Evolutionary conservation across 2,888 invertebrate genomes (phyloP).

Genomic region (Lasioglossum oenotherae): DNA sequence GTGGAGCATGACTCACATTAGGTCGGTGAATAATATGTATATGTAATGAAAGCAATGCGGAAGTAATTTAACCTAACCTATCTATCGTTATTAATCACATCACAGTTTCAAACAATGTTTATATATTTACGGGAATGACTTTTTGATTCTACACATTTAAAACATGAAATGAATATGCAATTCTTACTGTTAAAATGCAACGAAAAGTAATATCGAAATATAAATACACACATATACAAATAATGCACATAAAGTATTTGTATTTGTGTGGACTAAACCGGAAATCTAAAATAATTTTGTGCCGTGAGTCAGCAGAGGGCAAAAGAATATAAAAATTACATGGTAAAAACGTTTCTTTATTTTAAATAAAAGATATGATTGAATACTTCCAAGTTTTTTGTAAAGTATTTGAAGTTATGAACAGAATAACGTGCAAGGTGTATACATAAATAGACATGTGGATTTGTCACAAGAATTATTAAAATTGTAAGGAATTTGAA

Average conservation of each 20-base stretch:
- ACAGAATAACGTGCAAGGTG: background rate
- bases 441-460: background rate
- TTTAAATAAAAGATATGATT: background rate
- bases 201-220: background rate
- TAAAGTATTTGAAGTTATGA: constrained; percentile 1
- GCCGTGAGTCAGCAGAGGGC: constrained; percentile 37
- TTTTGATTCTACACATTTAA: background rate
- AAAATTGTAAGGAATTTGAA: background rate
- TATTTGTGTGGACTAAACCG: no score
- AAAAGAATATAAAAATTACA: background rate
- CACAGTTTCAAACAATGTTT: constrained; percentile 7
- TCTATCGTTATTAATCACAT: constrained; percentile 3
- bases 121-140: background rate
- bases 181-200: background rate
- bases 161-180: background rate
- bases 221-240: background rate
- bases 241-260: background rate
- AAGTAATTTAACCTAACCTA: constrained; percentile 49
- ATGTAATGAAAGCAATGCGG: constrained; percentile 40
- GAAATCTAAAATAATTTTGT: constrained; percentile 36
- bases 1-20: constrained; percentile 56
- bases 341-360: constrained; percentile 9
- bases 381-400: background rate
- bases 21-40: constrained; percentile 28
- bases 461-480: constrained; percentile 18